Base-by-base conservation (phyloP, 2,113 vertebrate genomes). In the Amphiprion ocellaris region DNA sequence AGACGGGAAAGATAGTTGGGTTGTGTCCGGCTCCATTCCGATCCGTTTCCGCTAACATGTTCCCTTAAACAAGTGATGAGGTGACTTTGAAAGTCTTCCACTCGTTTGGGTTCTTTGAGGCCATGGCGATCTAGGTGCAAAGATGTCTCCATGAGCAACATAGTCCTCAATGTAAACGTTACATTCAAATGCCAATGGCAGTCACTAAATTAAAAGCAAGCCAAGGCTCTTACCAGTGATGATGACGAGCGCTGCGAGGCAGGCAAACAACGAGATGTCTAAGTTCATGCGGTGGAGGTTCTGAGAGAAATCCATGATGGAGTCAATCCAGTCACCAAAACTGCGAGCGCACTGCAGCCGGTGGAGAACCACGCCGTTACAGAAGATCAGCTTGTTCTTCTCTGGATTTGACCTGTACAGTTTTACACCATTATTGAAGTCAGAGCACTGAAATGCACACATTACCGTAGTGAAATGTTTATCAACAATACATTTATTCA, bases 321-420 rank as follows among this genome's bases (percentile, higher is more conserved):
- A 96, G 59, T 98, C 94, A 0, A 98, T 97, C 97, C 97, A 98
- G 86, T 96, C 96, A 0, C 97, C 97, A 2, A 98, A 98, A 88
- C 96, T 97, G 0, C 93, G 94, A 80, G 97, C 89, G 0, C 97
- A 98, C 90, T 98, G 97, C 76, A 95, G 92, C 10, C 96, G 95
- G 87, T 98, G 97, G 26, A 98, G 94, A 59, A 98, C 97, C 81
- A 97, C 78, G 0, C 97, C 97, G 0, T 96, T 96, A 78, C 97
- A 98, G 91, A 98, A 98, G 87, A 98, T 93, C 83, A 98, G 93
- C 53, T 97, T 97, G 75, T 95, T 95, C 82, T 97, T 96, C 4
- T 95, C 96, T 0, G 97, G 96, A 85, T 95, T 96, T 0, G 97
- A 98, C 90, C 97, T 98, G 90, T 12, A 69, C n/a, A 47, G 19